Base-by-base conservation (phyloP, 2,888 invertebrate species). In the Congeria kusceri region DNA sequence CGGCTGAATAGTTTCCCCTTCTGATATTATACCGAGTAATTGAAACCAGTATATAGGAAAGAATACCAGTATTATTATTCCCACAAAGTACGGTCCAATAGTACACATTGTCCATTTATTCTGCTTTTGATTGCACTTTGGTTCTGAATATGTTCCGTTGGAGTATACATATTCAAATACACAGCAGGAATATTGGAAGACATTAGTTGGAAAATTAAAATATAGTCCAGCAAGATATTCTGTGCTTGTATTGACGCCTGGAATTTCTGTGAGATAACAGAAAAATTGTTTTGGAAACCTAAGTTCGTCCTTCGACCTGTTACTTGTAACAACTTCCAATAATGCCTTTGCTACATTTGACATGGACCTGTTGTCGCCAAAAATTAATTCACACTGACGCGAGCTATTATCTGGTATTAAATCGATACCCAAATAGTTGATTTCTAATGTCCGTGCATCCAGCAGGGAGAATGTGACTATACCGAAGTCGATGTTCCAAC, bases 391-490 rank as follows among this genome's bases (percentile, higher is more conserved):
- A 56, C 76, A 80, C 32, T 32, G 32, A 32, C 4, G 32, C 4
- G 32, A 32, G 11, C 11, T 32, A 7, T 32, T 11, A 32, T 32
- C 32, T 32, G 32, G 32, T 32, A 32, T 32, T 32, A 11, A 32
- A 7, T 32, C 32, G 32, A 32, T 11, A 32, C 5, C 59, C 23
- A 80, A 46, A 32, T 63, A 62, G 13, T 44, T 58, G 15, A 57
- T 49, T 18, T 47, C 23, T 3, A 62, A 44, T 15, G 80, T 80
- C 57, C 72, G 68, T 11, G 68, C 73, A 23, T 80, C 76, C n/a
- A 80, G 46, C 9, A 80, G 63, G 7, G 69, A 72, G 57, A 80
- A 80, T n/a, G 76, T 73, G 25, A 77, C 39, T 3, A 80, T 20
- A 18, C 69, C 69, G 46, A 59, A 67, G 59, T 80, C 80, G 7